Percentiles rank a stretch among this genome's conserved stretches.
phyloP scores from a whole-genome alignment of 2,797 vertebrate genomes.

The Myotis daubentonii region DNA sequence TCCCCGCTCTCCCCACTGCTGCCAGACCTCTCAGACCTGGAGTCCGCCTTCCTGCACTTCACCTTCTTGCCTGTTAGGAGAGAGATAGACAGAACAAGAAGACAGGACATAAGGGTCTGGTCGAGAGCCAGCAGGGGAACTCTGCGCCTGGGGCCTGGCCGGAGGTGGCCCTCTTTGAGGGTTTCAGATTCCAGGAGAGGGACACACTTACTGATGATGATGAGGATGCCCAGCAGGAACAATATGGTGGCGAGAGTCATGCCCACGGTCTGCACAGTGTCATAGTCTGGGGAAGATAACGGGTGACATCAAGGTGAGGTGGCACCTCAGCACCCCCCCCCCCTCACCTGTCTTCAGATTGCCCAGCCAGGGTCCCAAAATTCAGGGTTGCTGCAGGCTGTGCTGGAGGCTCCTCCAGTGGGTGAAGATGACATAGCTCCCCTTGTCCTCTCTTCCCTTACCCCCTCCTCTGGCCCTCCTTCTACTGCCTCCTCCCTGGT shows the following conservation, averaged over 20 bases:
- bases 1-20: neutral
- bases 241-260: conserved; percentile 80
- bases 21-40: conserved; percentile 78
- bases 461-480: neutral
- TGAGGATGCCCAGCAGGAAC: conserved; percentile 81
- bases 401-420: neutral
- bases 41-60: conserved; percentile 82
- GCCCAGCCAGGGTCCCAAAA: neutral
- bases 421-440: neutral
- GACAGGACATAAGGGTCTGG: neutral
- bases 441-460: neutral
- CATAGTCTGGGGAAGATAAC: conserved; percentile 74
- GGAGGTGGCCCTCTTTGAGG: neutral
- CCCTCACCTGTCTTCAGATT: neutral
- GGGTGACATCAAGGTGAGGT: neutral
- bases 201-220: conserved; percentile 80
- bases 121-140: neutral
- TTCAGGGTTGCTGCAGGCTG: neutral
- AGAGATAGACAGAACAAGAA: neutral
- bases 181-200: neutral
- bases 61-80: conserved; percentile 81
- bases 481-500: neutral
- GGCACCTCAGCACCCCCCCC: neutral
- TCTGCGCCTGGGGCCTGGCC: neutral
- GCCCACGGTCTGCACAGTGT: conserved; percentile 79